Conservation (phyloP, 2,797 vertebrate genomes). For the Bradypus variegatus region DNA sequence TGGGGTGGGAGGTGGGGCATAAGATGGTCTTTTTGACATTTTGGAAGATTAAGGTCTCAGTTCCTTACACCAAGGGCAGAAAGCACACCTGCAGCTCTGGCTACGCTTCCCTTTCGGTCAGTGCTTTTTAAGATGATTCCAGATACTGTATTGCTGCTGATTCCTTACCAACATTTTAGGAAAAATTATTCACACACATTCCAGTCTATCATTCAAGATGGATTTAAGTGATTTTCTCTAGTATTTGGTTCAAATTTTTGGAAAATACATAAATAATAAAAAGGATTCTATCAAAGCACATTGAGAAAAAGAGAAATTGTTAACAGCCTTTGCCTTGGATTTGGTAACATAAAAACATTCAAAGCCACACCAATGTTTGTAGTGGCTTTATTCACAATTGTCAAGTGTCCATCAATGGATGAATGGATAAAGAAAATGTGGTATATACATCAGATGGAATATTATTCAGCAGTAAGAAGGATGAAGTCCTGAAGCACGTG, state of each 20-base stretch:
- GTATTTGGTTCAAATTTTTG: neutral
- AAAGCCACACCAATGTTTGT: neutral
- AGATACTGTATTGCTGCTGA: neutral
- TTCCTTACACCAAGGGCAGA: too few relatives aligned
- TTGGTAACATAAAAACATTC: neutral
- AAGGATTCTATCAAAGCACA: neutral
- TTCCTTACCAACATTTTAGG: neutral
- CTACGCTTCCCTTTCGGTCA: neutral
- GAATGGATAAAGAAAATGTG: too few relatives aligned
- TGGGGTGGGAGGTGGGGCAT: too few relatives aligned
- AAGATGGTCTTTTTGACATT: too few relatives aligned
- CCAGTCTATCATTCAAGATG: neutral
- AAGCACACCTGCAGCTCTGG: too few relatives aligned
- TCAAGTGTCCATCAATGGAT: too few relatives aligned
- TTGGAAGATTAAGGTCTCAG: too few relatives aligned
- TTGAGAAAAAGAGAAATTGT: neutral
- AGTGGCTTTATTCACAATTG: too few relatives aligned
- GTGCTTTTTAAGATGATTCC: neutral
- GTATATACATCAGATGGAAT: too few relatives aligned
- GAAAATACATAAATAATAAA: constrained; percentile 4
- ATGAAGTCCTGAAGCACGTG: too few relatives aligned
- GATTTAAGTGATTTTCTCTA: constrained; percentile 2
- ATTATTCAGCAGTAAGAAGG: too few relatives aligned
- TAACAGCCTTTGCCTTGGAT: neutral
- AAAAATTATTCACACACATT: constrained; percentile 17